These are phyloP conservation scores for Sandelia bainsii DNA, from an alignment of 2,797 vertebrate genomes.

Conservation along the genomic window DNA sequence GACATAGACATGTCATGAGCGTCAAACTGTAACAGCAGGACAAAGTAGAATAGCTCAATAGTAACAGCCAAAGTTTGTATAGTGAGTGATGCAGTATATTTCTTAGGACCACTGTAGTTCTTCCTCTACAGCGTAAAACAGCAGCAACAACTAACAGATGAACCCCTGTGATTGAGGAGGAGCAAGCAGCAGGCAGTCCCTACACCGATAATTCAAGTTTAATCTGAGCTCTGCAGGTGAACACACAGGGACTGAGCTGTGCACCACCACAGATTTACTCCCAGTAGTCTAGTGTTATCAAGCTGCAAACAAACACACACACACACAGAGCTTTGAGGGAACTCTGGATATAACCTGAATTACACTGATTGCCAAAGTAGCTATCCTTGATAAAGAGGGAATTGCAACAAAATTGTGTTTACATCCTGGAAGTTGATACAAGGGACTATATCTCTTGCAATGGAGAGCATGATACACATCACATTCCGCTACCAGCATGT, in stretches of 20 bases:
- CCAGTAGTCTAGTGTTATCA: slow-evolving; percentile 72
- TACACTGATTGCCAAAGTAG: slow-evolving; percentile 69
- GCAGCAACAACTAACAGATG: slow-evolving; percentile 67
- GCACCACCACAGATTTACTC: slow-evolving; percentile 61
- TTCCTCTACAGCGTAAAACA: slow-evolving; percentile 42
- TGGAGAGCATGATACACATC: slow-evolving; percentile 58
- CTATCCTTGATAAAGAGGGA: slow-evolving; percentile 64
- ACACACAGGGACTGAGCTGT: slow-evolving; percentile 41
- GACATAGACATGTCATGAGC: slow-evolving; percentile 9
- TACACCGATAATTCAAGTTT: slow-evolving; percentile 76
- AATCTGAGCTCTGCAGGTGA: slow-evolving; percentile 77
- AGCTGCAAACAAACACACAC: slow-evolving; percentile 51
- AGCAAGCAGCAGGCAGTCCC: slow-evolving; percentile 60
- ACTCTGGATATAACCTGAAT: slow-evolving; percentile 64
- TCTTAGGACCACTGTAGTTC: slow-evolving; percentile 32
- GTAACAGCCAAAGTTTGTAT: slow-evolving; percentile 33
- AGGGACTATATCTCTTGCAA: slow-evolving; percentile 46
- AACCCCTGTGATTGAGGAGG: slow-evolving; percentile 68
- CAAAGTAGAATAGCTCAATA: slow-evolving; percentile 30
- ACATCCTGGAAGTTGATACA: slow-evolving; percentile 57
- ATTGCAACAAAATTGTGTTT: slow-evolving; percentile 65
- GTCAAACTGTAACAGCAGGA: slow-evolving; percentile 28
- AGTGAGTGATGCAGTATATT: slow-evolving; percentile 25
- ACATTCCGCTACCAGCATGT: slow-evolving; percentile 24
- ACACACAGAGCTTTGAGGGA: slow-evolving; percentile 27